Evolutionary conservation across 2,113 vertebrate species (phyloP), one percentile per base, ranked within the genome.

Genomic region (Nannobrachium achirus): DNA sequence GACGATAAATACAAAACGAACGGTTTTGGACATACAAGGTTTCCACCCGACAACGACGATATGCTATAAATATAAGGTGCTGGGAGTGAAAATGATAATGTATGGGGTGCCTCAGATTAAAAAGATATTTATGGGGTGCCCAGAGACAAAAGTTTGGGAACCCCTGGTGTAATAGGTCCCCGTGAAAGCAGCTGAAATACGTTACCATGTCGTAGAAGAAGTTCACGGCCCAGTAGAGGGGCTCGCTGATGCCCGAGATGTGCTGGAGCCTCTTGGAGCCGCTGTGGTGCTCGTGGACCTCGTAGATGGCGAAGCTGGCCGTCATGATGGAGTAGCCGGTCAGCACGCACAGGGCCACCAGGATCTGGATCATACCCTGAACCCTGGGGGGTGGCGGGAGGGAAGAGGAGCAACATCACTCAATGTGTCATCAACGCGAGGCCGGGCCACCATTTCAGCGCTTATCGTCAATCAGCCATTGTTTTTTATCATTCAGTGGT

Each of bases 131-230:
- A n/a, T n/a, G n/a, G n/a, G n/a, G n/a, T n/a, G n/a, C n/a, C n/a
- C n/a, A n/a, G n/a, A n/a, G n/a, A n/a, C n/a, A n/a, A n/a, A n/a
- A n/a, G n/a, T n/a, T n/a, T n/a, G n/a, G n/a, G n/a, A n/a, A n/a
- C n/a, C n/a, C n/a, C n/a, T n/a, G n/a, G n/a, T n/a, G n/a, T n/a
- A 33, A 33, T 33, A 33, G 25, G 25, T 33, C 25, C 3, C 25
- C 25, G 3, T 33, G 3, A 33, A 33, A 33, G 25, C 25, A 33
- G 25, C 25, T 0, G 13, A 8, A 50, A 38, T 20, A 50, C 0
- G 4, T 94, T 93, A 99, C 98, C 94, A 98, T 94, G 83, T 99
- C 97, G 59, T 96, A 98, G 71, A 97, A 20, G 92, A 97, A 98
- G 91, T 96, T 98, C 53, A 95, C 92, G 58, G 90, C 76, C 97